Evolutionary conservation across 2,797 vertebrate genomes (phyloP).

Genomic region (Cottoperca gobio): DNA sequence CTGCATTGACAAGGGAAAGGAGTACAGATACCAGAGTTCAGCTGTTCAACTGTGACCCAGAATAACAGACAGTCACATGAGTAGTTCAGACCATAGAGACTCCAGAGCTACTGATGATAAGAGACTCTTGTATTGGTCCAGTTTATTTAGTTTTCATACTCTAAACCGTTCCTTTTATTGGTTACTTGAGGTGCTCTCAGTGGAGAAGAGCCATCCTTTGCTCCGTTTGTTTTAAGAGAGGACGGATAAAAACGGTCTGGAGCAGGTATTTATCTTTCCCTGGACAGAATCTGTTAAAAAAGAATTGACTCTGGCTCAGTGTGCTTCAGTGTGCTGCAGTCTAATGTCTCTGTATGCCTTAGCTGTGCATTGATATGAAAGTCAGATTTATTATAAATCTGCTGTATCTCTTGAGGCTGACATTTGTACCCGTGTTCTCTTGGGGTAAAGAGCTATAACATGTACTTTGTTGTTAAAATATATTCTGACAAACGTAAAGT

Average conservation of each 20-base stretch:
- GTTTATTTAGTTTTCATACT: not conserved
- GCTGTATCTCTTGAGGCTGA: not conserved
- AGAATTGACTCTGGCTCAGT: slow-evolving; percentile 13
- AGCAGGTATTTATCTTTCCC: slow-evolving; percentile 34
- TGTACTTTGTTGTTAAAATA: not conserved
- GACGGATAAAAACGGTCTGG: slow-evolving; percentile 5
- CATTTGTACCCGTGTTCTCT: not conserved
- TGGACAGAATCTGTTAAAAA: slow-evolving; percentile 2
- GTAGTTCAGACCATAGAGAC: slow-evolving; percentile 10
- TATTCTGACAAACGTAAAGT: not conserved
- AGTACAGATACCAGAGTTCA: slow-evolving; percentile 58
- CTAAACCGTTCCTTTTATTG: not conserved
- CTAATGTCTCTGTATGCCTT: not conserved
- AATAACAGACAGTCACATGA: slow-evolving; percentile 43
- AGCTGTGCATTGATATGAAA: not conserved
- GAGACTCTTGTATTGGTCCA: slow-evolving; percentile 7
- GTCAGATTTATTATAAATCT: not conserved
- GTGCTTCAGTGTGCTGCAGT: not conserved
- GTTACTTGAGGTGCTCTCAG: slow-evolving; percentile 8
- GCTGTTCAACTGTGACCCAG: slow-evolving; percentile 55
- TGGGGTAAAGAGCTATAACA: not conserved
- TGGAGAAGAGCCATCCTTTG: slow-evolving; percentile 16
- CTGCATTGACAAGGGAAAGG: slow-evolving; percentile 42
- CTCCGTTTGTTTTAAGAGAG: slow-evolving; percentile 27
- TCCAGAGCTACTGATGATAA: slow-evolving; percentile 5